A percentile compares a stretch with the other conserved stretches of the same genome.
Conservation (phyloP, 2,888 invertebrate species). For the Nomada fabriciana region DNA sequence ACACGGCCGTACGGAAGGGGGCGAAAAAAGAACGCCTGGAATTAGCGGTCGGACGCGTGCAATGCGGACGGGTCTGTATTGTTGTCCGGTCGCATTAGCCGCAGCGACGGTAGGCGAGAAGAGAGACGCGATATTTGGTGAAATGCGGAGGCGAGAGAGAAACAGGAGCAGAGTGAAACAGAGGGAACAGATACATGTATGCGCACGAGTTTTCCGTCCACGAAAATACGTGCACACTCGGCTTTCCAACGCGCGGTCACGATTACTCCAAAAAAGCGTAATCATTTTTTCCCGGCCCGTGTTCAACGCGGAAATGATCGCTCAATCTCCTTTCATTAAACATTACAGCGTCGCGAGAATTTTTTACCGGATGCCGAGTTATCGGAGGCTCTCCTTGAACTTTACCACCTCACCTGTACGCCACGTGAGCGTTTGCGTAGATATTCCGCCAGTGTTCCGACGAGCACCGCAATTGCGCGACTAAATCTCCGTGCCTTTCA, state of each 20-base stretch:
- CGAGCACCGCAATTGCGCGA: constrained; percentile 7
- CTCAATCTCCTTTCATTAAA: not conserved
- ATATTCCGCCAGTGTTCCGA: not conserved
- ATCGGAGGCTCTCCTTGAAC: constrained; percentile 53
- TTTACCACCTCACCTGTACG: constrained; percentile 31
- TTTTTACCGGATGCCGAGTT: constrained; percentile 26
- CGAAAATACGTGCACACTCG: too few species aligned
- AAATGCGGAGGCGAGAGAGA: constrained; percentile 34
- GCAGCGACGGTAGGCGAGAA: constrained; percentile 70
- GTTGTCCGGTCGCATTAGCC: constrained; percentile 81
- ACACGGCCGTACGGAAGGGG: constrained; percentile 39
- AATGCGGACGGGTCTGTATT: constrained; percentile 79
- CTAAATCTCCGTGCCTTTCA: not conserved
- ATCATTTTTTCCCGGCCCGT: too few species aligned
- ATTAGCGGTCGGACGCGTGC: constrained; percentile 83
- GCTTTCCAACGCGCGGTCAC: not conserved
- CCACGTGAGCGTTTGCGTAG: not conserved
- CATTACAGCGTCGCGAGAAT: constrained; percentile 25
- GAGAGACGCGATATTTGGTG: constrained; percentile 50
- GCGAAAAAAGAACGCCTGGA: constrained; percentile 72
- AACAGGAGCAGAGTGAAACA: constrained; percentile 47
- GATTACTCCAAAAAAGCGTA: not conserved
- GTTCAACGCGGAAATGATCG: not conserved
- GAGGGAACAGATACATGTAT: too few species aligned
- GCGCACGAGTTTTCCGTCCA: too few species aligned